Evolutionary conservation across 1,140 invertebrate genomes (phyloP).

Genomic region (Sipha flava): DNA sequence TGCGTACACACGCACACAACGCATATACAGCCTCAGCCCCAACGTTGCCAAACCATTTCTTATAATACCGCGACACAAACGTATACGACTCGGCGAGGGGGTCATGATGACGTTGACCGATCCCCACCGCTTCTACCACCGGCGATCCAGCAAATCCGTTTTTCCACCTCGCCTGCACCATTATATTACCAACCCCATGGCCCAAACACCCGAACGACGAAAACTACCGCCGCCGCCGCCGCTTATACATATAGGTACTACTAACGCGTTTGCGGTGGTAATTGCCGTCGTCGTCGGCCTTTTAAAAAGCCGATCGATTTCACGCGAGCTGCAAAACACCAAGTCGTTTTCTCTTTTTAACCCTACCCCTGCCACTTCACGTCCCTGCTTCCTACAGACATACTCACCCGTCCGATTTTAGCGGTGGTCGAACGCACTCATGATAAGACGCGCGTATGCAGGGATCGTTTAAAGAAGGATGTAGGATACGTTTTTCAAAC

Average conservation of each 20-base stretch:
- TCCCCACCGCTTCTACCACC: neutral
- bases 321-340: too few relatives aligned
- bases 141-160: slow-evolving; percentile 14
- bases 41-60: slow-evolving; percentile 29
- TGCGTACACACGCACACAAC: neutral
- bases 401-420: too few relatives aligned
- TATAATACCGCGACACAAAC: neutral
- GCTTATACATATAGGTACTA: neutral
- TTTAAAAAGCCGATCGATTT: neutral
- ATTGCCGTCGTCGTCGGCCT: neutral
- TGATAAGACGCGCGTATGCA: too few relatives aligned
- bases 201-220: neutral
- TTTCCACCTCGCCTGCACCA: neutral
- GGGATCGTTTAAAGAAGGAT: too few relatives aligned
- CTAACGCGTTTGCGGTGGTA: neutral
- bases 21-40: neutral
- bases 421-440: too few relatives aligned
- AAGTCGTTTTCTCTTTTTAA: too few relatives aligned
- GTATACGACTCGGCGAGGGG: neutral
- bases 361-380: too few relatives aligned
- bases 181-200: neutral
- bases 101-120: slow-evolving; percentile 23
- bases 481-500: too few relatives aligned
- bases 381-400: too few relatives aligned
- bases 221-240: neutral